Percentiles rank a stretch among this genome's conserved stretches.
Evolutionary conservation across 2,113 vertebrate species (phyloP).

Genomic region (Myotis lucifugus): DNA sequence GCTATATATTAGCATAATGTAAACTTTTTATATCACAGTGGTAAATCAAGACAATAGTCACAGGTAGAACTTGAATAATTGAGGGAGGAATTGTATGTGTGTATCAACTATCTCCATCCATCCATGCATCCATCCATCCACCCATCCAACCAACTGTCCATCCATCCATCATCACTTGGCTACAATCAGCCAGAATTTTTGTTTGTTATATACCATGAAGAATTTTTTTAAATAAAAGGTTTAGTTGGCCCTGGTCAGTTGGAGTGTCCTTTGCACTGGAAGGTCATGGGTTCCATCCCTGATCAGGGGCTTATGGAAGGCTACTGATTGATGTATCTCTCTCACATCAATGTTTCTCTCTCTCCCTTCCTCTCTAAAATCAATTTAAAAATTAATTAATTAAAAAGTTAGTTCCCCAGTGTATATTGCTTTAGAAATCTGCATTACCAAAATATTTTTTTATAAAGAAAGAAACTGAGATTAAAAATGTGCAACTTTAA

Average conservation of each 20-base stretch:
- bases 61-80: background rate
- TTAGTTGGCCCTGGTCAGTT: background rate
- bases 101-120: background rate
- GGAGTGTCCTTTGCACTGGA: background rate
- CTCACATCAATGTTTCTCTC: background rate
- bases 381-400: background rate
- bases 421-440: constrained; percentile 24
- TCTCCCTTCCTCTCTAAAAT: background rate
- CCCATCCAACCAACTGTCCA: background rate
- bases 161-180: background rate
- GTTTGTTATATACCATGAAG: background rate
- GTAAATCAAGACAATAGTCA: background rate
- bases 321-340: background rate
- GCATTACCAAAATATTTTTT: background rate
- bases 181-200: background rate
- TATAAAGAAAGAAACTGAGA: background rate
- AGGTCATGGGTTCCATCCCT: background rate
- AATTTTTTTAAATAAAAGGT: background rate
- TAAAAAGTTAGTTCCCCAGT: background rate
- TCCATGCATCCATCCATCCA: background rate
- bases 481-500: background rate
- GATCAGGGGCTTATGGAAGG: background rate
- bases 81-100: background rate
- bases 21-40: background rate
- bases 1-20: background rate